Evolutionary conservation across 2,888 invertebrate genomes (phyloP).

Genomic region (Drosophila austrosaltans): DNA sequence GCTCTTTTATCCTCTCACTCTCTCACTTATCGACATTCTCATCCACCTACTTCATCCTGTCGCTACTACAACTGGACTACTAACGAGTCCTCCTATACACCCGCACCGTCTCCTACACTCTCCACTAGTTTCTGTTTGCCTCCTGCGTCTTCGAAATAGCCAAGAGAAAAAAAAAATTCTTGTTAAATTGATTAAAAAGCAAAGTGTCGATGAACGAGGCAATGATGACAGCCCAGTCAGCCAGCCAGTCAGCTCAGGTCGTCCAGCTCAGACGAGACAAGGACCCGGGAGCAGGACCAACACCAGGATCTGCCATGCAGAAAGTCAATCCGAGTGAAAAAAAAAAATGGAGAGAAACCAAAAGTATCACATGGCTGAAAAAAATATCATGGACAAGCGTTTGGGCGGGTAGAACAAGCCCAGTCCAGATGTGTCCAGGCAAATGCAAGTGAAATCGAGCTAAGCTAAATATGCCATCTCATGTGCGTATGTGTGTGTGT

Average conservation of each 20-base stretch:
- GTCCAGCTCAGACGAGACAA: constrained; percentile 38
- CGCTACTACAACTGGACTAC: constrained; percentile 18
- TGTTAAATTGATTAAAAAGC: constrained; percentile 81
- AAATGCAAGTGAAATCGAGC: constrained; percentile 47
- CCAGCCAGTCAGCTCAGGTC: constrained; percentile 20
- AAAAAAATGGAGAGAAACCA: constrained; percentile 10
- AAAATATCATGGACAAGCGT: constrained; percentile 21
- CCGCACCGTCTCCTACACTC: constrained; percentile 15
- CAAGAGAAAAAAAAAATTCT: constrained; percentile 42
- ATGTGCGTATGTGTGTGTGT: constrained; percentile 23
- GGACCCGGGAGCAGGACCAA: constrained; percentile 37
- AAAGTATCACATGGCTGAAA: constrained; percentile 8
- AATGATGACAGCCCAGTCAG: constrained; percentile 69
- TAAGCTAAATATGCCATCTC: constrained; percentile 45
- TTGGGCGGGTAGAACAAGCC: constrained; percentile 34
- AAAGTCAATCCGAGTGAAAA: constrained; percentile 55
- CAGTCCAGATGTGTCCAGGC: constrained; percentile 20
- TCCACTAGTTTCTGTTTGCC: constrained; percentile 14
- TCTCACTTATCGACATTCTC: not conserved
- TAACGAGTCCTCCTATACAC: constrained; percentile 20
- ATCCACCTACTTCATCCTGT: constrained; percentile 6
- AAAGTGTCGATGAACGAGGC: constrained; percentile 80
- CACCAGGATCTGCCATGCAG: constrained; percentile 22
- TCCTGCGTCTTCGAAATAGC: constrained; percentile 20
- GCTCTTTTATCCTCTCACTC: constrained; percentile 4